Percentiles rank a stretch among this genome's conserved stretches.
These are phyloP conservation scores for Ianthella basta DNA, from an alignment of 37 sponge, comb jelly and placozoan species.

Conservation along the genomic window DNA sequence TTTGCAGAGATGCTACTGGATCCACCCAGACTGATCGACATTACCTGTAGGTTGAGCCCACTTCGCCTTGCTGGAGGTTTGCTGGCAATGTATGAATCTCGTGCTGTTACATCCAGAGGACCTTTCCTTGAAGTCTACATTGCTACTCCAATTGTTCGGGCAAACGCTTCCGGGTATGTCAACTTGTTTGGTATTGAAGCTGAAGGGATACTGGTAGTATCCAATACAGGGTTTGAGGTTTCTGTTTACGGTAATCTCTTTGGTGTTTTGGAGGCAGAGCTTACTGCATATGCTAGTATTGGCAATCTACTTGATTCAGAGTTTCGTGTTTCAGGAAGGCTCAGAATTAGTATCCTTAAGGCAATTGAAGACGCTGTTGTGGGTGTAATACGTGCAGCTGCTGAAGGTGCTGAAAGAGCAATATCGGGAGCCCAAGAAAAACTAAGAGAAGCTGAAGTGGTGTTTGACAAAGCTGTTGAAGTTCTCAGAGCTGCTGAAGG, in stretches of 20 bases:
- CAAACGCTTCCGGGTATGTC: constrained; percentile 22
- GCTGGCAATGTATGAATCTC: constrained; percentile 33
- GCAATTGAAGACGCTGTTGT: constrained; percentile 19
- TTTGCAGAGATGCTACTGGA: constrained; percentile 6
- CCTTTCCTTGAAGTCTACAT: constrained; percentile 25
- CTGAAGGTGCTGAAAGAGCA: not conserved
- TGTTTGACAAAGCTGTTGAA: not conserved
- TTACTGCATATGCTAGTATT: not conserved
- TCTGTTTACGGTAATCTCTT: constrained; percentile 11
- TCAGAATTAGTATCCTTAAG: not conserved
- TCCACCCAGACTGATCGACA: constrained; percentile 12
- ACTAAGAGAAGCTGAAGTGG: constrained; percentile 2
- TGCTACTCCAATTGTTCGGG: not conserved
- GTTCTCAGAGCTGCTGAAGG: not conserved
- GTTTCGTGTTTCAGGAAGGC: constrained; percentile 1
- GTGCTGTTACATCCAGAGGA: constrained; percentile 16
- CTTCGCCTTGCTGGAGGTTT: constrained; percentile 17
- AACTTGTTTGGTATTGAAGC: constrained; percentile 14
- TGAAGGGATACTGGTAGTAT: constrained; percentile 16
- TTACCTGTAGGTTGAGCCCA: constrained; percentile 14
- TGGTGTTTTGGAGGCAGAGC: constrained; percentile 1
- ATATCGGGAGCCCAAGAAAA: not conserved
- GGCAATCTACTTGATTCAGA: not conserved
- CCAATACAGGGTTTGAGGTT: not conserved
- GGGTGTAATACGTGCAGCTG: not conserved